Conservation (phyloP, 2,797 vertebrate genomes). For the Simalia tracyae region DNA sequence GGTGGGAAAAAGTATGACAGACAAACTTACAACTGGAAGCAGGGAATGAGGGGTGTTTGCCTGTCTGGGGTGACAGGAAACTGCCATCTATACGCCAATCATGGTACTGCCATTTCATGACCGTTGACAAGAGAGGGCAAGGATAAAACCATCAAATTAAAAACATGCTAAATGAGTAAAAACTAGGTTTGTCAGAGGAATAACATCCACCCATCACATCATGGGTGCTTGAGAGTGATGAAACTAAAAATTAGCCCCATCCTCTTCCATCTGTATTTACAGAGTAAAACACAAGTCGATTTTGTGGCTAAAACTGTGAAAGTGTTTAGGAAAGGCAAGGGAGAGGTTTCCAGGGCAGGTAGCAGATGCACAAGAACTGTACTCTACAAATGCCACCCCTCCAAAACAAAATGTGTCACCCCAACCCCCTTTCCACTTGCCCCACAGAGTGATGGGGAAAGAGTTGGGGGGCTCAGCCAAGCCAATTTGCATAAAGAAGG, state of each 20-base stretch:
- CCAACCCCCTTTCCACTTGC: not conserved
- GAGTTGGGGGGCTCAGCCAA: conserved; percentile 9
- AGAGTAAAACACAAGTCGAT: conserved; percentile 20
- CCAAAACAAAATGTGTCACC: not conserved
- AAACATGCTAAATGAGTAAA: conserved; percentile 48
- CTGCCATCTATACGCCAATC: not conserved
- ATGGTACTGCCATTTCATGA: conserved; percentile 12
- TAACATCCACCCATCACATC: conserved; percentile 13
- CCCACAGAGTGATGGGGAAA: not conserved
- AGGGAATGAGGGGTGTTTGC: conserved; percentile 5
- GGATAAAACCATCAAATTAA: conserved; percentile 33
- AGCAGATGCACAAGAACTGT: conserved; percentile 15
- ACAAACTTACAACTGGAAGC: conserved; percentile 31
- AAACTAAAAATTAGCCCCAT: conserved; percentile 29
- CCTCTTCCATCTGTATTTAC: conserved; percentile 34
- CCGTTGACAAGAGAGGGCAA: conserved; percentile 7
- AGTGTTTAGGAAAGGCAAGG: not conserved
- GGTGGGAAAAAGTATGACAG: conserved; percentile 22
- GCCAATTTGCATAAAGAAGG: conserved; percentile 22
- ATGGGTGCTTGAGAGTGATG: not conserved
- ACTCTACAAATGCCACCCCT: conserved; percentile 22
- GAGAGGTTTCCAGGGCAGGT: not conserved
- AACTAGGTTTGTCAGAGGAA: conserved; percentile 16
- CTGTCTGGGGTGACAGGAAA: not conserved
- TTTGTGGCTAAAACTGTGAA: conserved; percentile 26